Percentiles rank a stretch among this genome's conserved stretches.
These are phyloP conservation scores for Eupelmus urozonus DNA, from an alignment of 2,888 invertebrate genomes.

Conservation along the genomic window DNA sequence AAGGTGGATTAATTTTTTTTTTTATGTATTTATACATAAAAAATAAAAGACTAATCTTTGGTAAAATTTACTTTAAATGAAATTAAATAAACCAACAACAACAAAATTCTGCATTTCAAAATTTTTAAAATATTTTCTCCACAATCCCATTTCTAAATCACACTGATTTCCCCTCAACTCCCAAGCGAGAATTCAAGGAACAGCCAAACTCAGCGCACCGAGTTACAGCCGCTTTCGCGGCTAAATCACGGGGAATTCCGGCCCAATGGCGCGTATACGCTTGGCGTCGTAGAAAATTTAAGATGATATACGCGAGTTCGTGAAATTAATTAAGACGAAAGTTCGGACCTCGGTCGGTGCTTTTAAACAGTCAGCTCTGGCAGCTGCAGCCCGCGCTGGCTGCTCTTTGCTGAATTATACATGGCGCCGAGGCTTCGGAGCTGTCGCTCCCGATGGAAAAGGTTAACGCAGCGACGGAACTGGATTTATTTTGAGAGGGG, in stretches of 20 bases:
- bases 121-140: not conserved
- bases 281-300: constrained; percentile 36
- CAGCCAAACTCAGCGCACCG: not conserved
- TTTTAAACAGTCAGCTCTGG: not conserved
- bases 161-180: not conserved
- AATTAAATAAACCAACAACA: not conserved
- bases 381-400: not conserved
- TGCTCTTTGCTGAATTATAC: constrained; percentile 51
- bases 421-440: too few species aligned
- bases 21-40: too few species aligned
- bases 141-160: not conserved
- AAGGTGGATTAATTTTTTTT: too few species aligned
- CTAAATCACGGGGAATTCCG: constrained; percentile 19
- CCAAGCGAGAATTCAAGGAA: too few species aligned
- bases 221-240: not conserved
- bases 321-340: constrained; percentile 58
- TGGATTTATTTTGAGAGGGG: too few species aligned
- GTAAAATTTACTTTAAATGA: not conserved
- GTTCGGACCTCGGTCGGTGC: constrained; percentile 36
- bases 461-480: too few species aligned
- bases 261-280: not conserved
- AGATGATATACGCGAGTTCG: constrained; percentile 50
- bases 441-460: too few species aligned
- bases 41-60: too few species aligned
- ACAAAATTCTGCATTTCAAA: too few species aligned